Evolutionary conservation across 2,113 vertebrate genomes (phyloP).

Genomic region (Podarcis muralis): DNA sequence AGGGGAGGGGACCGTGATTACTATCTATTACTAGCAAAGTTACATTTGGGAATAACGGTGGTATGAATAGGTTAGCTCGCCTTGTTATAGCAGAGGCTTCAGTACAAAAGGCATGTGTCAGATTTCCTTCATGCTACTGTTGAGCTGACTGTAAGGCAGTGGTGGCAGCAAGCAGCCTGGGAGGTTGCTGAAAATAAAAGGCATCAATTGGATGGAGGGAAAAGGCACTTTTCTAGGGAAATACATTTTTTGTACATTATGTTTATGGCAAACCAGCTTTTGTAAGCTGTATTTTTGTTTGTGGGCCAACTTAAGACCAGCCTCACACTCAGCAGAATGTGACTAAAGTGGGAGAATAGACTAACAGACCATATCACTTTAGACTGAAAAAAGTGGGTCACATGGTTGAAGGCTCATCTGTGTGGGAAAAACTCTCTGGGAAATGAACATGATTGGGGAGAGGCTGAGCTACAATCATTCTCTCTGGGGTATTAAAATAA

Average conservation of each 20-base stretch:
- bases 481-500: neutral
- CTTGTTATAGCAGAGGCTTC: conserved; percentile 65
- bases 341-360: neutral
- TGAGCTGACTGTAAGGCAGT: neutral
- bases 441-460: neutral
- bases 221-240: neutral
- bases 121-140: neutral
- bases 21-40: conserved; percentile 71
- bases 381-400: neutral
- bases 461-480: neutral
- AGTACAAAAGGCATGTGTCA: conserved; percentile 56
- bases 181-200: neutral
- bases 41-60: conserved; percentile 66
- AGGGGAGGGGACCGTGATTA: conserved; percentile 60
- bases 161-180: neutral
- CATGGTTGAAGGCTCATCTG: neutral
- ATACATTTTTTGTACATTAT: neutral
- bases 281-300: neutral
- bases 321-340: neutral
- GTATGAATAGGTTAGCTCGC: conserved; percentile 67
- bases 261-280: neutral
- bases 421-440: neutral
- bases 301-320: neutral
- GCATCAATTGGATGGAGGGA: neutral
- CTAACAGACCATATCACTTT: neutral